A percentile compares a stretch with the other conserved stretches of the same genome.
Conservation (phyloP, 2,113 vertebrate species). For the Reinhardtius hippoglossoides region DNA sequence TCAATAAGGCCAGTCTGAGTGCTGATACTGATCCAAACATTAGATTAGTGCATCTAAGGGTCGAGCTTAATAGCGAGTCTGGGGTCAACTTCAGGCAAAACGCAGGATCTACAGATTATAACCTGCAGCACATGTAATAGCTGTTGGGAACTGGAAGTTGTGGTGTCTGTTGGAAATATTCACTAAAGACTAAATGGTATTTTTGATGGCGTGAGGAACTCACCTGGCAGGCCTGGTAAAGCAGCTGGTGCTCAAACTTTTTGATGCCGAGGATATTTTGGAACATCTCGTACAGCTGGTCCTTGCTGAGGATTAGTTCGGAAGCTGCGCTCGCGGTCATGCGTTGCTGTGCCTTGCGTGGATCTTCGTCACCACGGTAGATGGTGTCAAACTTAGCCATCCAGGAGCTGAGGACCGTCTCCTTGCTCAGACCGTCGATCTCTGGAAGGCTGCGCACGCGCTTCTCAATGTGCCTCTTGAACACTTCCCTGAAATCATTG, state of each 20-base stretch:
- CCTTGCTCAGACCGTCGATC: constrained; percentile 98
- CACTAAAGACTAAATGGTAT: background rate
- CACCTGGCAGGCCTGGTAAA: constrained; percentile 99
- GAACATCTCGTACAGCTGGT: constrained; percentile 99
- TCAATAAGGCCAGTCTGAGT: too few relatives aligned
- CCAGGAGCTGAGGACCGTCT: constrained; percentile 99
- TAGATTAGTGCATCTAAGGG: too few relatives aligned
- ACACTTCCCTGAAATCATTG: constrained; percentile 95
- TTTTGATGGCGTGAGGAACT: constrained; percentile 24
- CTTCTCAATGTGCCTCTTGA: constrained; percentile 99
- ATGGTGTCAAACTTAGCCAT: constrained; percentile 99
- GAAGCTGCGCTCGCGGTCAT: constrained; percentile 98
- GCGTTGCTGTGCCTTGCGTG: constrained; percentile 96
- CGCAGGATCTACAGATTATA: background rate
- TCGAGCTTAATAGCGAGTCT: too few relatives aligned
- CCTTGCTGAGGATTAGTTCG: constrained; percentile 98
- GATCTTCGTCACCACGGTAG: constrained; percentile 97
- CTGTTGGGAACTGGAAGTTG: background rate
- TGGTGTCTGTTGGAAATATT: background rate
- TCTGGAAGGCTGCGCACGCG: constrained; percentile 96
- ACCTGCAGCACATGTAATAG: too few relatives aligned
- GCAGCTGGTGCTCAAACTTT: constrained; percentile 98
- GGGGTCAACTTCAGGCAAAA: too few relatives aligned
- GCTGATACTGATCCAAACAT: too few relatives aligned
- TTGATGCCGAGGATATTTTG: constrained; percentile 99